Evolutionary conservation across 2,888 invertebrate genomes (phyloP).

Genomic region (Dromius quadrimaculatus): DNA sequence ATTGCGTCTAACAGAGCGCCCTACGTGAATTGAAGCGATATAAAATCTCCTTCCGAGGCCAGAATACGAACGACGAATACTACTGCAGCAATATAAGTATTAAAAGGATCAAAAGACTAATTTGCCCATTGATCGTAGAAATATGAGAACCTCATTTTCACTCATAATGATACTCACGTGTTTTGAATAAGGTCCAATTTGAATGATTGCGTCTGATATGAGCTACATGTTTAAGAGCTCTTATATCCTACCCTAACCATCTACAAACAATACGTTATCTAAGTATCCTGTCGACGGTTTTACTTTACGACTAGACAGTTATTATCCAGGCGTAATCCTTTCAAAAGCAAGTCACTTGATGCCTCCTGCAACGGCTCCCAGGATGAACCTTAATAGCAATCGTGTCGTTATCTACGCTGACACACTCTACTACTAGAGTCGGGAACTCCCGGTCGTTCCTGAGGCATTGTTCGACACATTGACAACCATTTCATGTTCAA

Average conservation of each 20-base stretch:
- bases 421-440: too few relatives aligned
- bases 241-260: constrained; percentile 1
- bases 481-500: constrained; percentile 8
- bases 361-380: constrained; percentile 61
- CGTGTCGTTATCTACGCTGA: constrained; percentile 62
- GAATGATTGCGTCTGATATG: too few relatives aligned
- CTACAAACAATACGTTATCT: constrained; percentile 49
- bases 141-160: too few relatives aligned
- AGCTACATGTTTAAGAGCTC: not conserved
- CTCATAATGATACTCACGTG: too few relatives aligned
- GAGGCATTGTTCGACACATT: constrained; percentile 45
- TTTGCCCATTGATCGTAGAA: too few relatives aligned
- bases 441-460: constrained; percentile 12
- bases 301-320: constrained; percentile 50
- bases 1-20: too few relatives aligned
- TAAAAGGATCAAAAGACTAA: too few relatives aligned
- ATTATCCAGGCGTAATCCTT: constrained; percentile 44
- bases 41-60: too few relatives aligned
- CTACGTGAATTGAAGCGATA: too few relatives aligned
- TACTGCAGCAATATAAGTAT: too few relatives aligned
- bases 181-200: too few relatives aligned
- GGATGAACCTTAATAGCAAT: constrained; percentile 61
- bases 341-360: constrained; percentile 58
- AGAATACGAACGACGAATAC: too few relatives aligned
- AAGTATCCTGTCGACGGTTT: constrained; percentile 47